phyloP scores from a whole-genome alignment of 2,888 invertebrate genomes.

The Ophioninae sp. region DNA sequence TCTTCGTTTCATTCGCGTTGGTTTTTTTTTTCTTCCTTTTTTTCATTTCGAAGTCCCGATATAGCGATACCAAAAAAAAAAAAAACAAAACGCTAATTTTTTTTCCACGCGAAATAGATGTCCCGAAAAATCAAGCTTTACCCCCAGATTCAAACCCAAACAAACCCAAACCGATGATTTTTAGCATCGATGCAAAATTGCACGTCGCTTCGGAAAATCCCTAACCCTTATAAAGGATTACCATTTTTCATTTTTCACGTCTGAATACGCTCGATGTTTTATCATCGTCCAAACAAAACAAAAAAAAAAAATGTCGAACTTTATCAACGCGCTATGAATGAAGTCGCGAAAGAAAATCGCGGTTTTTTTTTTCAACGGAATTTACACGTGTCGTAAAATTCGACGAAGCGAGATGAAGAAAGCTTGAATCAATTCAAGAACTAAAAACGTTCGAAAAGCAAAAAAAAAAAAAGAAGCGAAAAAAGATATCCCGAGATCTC shows the following conservation, averaged over 20 bases:
- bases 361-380: constrained; percentile 6
- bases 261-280: neutral
- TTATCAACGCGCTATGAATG: constrained; percentile 6
- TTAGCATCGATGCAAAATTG: neutral
- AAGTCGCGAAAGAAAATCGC: constrained; percentile 1
- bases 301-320: constrained; percentile 1
- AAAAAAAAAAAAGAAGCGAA: constrained; percentile 7
- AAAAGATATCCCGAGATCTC: constrained; percentile 1
- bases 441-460: constrained; percentile 16
- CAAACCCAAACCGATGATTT: neutral
- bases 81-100: neutral
- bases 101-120: neutral
- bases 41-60: neutral
- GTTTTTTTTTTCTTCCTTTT: neutral
- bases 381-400: constrained; percentile 37
- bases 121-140: constrained; percentile 2
- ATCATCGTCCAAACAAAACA: neutral
- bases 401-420: neutral
- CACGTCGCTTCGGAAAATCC: neutral
- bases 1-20: constrained; percentile 14
- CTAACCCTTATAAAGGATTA: neutral
- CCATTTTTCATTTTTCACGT: neutral
- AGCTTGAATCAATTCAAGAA: constrained; percentile 12
- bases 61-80: neutral
- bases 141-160: neutral